Base-by-base conservation (phyloP, 2,888 invertebrate genomes). In the Agrochola circellaris region DNA sequence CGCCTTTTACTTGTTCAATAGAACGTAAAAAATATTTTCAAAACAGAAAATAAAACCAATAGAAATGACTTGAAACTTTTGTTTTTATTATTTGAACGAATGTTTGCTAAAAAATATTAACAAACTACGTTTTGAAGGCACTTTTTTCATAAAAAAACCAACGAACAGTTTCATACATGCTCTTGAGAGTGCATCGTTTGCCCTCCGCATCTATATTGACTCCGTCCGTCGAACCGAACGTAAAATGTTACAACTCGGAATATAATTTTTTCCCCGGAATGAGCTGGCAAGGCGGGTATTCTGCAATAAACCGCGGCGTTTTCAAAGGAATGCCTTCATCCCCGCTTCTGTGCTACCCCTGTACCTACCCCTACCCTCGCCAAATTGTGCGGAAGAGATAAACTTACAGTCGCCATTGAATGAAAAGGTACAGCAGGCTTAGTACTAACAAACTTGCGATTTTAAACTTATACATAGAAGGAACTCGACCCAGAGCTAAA, bases 371-470 rank as follows among this genome's bases (percentile, higher is more conserved):
- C 79, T 30, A 30, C 45, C 79, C 83, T 66, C 81, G 81, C 66
- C 86, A 89, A 92, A 92, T 92, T 89, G 92, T 86, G 88, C 75
- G 92, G 92, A 92, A 92, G 90, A 90, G 93, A 93, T 92, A 92
- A 91, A 92, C 86, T 85, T 78, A 79, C 73, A 67, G 67, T 65
- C 45, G 20, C 23, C 73, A 26, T 9, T 9, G 7, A 17, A 60
- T 51, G 30, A 7, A 51, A 23, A 48, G 8, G 0, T 42, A 11
- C 75, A 85, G 83, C 74, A 86, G 80, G n/a, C 23, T 13, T 13
- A 70, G 2, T 48, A 11, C 30, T 9, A 4, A 48, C 38, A 34
- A 38, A 17, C 42, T 30, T 60, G 30, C 30, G 60, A 60, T 30
- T n/a, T n/a, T 13, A n/a, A 6, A n/a, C n/a, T 56, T 15, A 13